Evolutionary conservation across 2,797 vertebrate genomes (phyloP).

Genomic region (Hydrophis major): DNA sequence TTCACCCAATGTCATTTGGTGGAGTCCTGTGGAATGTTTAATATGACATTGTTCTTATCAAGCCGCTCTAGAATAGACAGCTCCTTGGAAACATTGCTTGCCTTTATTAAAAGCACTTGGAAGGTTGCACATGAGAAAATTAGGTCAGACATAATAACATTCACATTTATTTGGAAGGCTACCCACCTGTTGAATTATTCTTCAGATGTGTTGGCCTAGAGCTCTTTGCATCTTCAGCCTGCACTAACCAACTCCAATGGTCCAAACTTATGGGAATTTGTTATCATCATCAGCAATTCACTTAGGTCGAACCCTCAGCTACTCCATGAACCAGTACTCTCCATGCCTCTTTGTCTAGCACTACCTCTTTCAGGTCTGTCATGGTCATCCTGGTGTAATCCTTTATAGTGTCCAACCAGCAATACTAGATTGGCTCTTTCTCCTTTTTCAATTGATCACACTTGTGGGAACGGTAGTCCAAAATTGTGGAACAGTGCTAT

Average conservation of each 20-base stretch:
- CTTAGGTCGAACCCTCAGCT: neutral
- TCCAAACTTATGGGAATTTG: neutral
- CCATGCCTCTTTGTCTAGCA: neutral
- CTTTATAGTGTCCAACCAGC: neutral
- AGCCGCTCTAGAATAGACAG: constrained; percentile 42
- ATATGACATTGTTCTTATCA: constrained; percentile 55
- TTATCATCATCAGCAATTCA: neutral
- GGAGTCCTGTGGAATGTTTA: constrained; percentile 56
- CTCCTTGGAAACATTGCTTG: constrained; percentile 24
- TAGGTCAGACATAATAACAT: constrained; percentile 49
- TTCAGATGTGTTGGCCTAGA: neutral
- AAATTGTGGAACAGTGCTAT: neutral
- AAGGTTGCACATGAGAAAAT: constrained; percentile 30
- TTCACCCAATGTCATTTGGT: constrained; percentile 46
- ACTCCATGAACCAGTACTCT: neutral
- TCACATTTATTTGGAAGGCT: constrained; percentile 47
- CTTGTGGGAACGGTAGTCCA: neutral
- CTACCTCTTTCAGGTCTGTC: neutral
- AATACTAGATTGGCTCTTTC: neutral
- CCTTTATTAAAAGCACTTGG: constrained; percentile 46
- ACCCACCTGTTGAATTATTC: constrained; percentile 59
- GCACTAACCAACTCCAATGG: neutral
- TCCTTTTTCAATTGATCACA: neutral
- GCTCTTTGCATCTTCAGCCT: neutral
- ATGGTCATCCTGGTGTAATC: neutral